Conservation (phyloP, 1,140 invertebrate genomes). For the Drosophila triauraria region DNA sequence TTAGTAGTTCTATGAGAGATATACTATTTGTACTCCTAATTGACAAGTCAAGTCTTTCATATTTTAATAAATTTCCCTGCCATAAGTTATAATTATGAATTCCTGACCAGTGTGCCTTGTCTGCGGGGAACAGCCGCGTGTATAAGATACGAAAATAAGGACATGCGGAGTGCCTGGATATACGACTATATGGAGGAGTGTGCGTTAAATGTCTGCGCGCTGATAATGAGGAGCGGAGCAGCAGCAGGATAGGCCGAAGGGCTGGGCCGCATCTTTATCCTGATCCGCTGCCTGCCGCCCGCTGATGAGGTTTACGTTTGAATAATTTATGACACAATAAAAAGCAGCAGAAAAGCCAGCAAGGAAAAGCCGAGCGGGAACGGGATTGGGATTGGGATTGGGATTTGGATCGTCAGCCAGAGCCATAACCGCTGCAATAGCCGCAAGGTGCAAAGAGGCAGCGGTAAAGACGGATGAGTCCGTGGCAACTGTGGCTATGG, state of each 20-base stretch:
- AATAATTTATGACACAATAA: conserved; percentile 85
- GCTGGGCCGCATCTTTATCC: conserved; percentile 58
- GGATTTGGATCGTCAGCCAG: conserved; percentile 19
- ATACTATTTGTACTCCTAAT: no score
- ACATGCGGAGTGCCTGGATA: conserved; percentile 33
- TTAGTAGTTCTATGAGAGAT: no score
- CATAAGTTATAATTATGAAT: neutral
- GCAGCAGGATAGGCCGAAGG: conserved; percentile 46
- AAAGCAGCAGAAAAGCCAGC: conserved; percentile 46
- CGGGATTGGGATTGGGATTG: conserved; percentile 14
- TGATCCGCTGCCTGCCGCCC: conserved; percentile 40
- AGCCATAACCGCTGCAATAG: conserved; percentile 67
- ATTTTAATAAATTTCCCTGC: no score
- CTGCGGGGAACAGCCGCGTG: conserved; percentile 52
- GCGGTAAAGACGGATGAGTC: conserved; percentile 23
- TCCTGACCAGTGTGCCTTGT: conserved; percentile 33
- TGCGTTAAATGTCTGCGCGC: conserved; percentile 60
- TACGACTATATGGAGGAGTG: conserved; percentile 34
- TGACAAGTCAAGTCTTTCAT: neutral
- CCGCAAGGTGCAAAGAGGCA: conserved; percentile 72
- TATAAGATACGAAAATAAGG: conserved; percentile 52
- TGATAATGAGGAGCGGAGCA: conserved; percentile 74
- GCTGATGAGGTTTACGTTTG: conserved; percentile 84
- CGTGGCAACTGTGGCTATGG: conserved; percentile 61
- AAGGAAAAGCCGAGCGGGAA: conserved; percentile 15